Conservation (phyloP, 2,888 invertebrate species). For the Rosalia funebris region DNA sequence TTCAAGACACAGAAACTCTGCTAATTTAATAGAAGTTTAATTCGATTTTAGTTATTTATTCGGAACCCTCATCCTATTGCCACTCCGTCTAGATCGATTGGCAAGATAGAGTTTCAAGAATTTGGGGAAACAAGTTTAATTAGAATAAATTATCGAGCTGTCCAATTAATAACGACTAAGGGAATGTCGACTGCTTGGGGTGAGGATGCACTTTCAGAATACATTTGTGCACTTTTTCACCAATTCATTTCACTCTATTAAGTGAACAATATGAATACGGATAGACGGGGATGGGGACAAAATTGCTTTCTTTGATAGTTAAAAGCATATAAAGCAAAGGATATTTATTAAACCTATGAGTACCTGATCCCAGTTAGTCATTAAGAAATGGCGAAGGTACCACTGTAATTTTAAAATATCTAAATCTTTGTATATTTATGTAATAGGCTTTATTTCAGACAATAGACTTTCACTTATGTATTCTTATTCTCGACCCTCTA, state of each 20-base stretch:
- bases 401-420: no score
- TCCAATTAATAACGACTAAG: conserved; percentile 49
- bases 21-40: conserved; percentile 47
- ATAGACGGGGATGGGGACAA: not conserved
- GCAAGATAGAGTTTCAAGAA: conserved; percentile 36
- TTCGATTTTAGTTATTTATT: conserved; percentile 46
- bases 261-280: not conserved
- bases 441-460: no score
- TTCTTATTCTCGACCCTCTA: no score
- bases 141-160: conserved; percentile 51
- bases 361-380: no score
- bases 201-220: conserved; percentile 5
- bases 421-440: no score
- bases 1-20: conserved; percentile 39
- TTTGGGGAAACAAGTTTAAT: conserved; percentile 46
- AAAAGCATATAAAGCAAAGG: no score
- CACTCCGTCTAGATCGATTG: conserved; percentile 39
- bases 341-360: no score
- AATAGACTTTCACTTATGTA: no score
- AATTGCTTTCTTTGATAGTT: no score
- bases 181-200: conserved; percentile 20
- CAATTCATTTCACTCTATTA: conserved; percentile 16
- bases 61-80: conserved; percentile 35
- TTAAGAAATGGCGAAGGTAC: no score
- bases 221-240: conserved; percentile 18